Conservation (phyloP, 2,113 vertebrate species). For the Taxidea taxus region DNA sequence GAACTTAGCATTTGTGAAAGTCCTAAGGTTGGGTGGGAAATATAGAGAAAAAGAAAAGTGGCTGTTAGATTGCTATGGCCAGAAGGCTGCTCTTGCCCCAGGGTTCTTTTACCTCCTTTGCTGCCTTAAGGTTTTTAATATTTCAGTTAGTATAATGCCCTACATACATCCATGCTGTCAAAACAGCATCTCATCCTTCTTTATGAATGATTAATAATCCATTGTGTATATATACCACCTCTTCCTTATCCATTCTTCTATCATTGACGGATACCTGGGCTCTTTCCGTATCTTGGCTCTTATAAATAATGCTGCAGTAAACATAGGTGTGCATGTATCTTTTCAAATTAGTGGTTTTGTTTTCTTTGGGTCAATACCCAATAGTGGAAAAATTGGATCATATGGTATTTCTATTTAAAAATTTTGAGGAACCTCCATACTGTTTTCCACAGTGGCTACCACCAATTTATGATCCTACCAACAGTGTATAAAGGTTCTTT, state of each 20-base stretch:
- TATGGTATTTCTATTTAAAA: not conserved
- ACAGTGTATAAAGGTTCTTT: not conserved
- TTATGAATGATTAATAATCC: not conserved
- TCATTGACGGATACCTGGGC: not conserved
- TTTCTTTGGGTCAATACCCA: not conserved
- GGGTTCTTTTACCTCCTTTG: not conserved
- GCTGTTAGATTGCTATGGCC: not conserved
- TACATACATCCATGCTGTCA: not conserved
- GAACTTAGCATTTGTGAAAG: not conserved
- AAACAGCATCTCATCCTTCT: not conserved
- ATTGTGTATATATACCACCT: not conserved
- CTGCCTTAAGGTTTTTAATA: not conserved
- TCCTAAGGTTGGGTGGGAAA: not conserved
- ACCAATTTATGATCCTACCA: not conserved
- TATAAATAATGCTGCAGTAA: not conserved
- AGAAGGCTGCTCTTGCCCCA: not conserved
- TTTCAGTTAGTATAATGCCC: not conserved
- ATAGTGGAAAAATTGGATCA: not conserved
- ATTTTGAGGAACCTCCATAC: not conserved
- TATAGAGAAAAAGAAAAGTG: not conserved
- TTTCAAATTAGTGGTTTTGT: not conserved
- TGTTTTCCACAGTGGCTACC: not conserved
- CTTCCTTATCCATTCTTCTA: not conserved
- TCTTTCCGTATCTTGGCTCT: not conserved
- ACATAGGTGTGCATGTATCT: not conserved